These are phyloP conservation scores for Cepaea nemoralis DNA, from an alignment of 1,140 invertebrate genomes.

Conservation along the genomic window DNA sequence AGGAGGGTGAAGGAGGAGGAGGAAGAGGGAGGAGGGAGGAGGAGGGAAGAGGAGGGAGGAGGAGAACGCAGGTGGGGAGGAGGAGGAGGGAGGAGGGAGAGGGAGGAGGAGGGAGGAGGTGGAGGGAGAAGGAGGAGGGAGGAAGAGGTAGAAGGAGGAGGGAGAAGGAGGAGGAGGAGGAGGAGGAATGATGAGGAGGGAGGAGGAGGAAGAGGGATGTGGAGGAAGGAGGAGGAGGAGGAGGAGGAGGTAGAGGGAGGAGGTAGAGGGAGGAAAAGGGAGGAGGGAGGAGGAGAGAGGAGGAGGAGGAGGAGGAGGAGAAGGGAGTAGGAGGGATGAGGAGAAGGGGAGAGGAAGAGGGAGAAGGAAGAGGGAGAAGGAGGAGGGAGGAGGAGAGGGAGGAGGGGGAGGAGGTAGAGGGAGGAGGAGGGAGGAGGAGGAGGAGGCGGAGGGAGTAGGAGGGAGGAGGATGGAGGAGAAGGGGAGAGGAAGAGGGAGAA, in stretches of 20 bases:
- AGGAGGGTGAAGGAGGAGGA: too few species aligned
- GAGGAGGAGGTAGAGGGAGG: slow-evolving; percentile 20
- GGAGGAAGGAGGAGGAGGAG: slow-evolving; percentile 17
- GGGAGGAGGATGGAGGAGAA: too few species aligned
- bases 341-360: neutral
- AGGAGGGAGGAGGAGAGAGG: neutral
- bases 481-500: neutral
- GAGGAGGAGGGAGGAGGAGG: too few species aligned
- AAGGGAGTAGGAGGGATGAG: too few species aligned
- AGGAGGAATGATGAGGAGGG: too few species aligned
- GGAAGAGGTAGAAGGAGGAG: too few species aligned
- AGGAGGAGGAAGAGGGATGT: too few species aligned
- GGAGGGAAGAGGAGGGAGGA: neutral
- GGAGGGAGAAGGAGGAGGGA: neutral
- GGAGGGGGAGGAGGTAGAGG: neutral
- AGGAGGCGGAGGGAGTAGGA: too few species aligned
- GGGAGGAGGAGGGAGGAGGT: neutral
- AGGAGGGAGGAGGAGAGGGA: neutral
- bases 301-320: neutral
- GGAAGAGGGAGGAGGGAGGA: neutral
- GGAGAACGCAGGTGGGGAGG: too few species aligned
- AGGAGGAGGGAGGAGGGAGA: neutral
- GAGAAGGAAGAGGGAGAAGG: slow-evolving; percentile 13
- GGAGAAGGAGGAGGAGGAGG: too few species aligned
- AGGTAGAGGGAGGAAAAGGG: neutral